These are phyloP conservation scores for Fratercula arctica DNA, from an alignment of 2,797 vertebrate species.

Conservation along the genomic window DNA sequence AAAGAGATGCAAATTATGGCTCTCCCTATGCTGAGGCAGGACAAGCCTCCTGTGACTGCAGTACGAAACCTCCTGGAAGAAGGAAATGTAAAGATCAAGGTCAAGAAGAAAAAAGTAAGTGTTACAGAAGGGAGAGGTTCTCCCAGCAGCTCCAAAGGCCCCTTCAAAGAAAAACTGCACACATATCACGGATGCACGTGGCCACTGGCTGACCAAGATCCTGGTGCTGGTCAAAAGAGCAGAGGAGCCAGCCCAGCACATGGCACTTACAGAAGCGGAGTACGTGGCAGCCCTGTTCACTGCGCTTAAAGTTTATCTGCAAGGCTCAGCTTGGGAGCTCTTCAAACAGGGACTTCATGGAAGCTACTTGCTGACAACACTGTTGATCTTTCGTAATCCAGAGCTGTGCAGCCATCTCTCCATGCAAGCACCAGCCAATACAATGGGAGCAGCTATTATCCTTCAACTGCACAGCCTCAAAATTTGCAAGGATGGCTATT, in stretches of 20 bases:
- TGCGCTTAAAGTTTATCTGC: background rate
- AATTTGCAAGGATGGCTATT: background rate
- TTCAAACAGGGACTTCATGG: background rate
- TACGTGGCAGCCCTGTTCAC: background rate
- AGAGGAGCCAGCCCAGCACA: background rate
- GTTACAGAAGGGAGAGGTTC: background rate
- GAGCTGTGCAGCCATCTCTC: background rate
- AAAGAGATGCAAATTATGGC: background rate
- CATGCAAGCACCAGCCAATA: background rate
- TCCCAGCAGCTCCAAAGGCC: background rate
- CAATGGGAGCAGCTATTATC: background rate
- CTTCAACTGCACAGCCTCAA: background rate
- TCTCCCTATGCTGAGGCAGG: background rate
- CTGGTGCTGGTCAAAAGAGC: background rate
- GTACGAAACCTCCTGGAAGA: background rate
- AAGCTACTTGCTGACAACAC: background rate
- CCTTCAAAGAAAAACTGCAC: background rate
- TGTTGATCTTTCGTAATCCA: background rate
- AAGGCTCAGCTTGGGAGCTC: background rate
- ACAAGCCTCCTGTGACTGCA: background rate
- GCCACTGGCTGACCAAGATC: background rate
- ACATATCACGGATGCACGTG: accelerated
- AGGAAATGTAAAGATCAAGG: background rate
- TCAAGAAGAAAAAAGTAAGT: background rate
- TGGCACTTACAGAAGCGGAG: background rate